phyloP scores from a whole-genome alignment of 2,888 invertebrate genomes.

The Callimorpha dominula region DNA sequence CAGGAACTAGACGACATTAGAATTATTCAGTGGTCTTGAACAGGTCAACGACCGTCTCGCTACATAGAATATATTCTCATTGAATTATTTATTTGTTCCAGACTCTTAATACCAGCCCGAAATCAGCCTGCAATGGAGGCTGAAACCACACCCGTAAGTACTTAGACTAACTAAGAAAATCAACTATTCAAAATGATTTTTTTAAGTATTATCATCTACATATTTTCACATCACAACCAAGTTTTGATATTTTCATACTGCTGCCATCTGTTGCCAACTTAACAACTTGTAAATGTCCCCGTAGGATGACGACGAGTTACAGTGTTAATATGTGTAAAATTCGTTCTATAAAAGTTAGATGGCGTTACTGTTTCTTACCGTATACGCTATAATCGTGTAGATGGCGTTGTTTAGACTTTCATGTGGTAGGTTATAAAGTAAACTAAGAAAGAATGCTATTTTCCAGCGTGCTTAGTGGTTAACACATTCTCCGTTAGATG shows the following conservation, averaged over 20 bases:
- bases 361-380: slow-evolving; percentile 31
- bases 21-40: slow-evolving; percentile 51
- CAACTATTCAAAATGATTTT: slow-evolving; percentile 13
- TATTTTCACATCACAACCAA: slow-evolving; percentile 65
- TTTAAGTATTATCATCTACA: slow-evolving; percentile 36
- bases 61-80: slow-evolving; percentile 49
- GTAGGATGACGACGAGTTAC: slow-evolving; percentile 35
- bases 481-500: slow-evolving; percentile 58
- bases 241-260: slow-evolving; percentile 50
- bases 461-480: slow-evolving; percentile 31
- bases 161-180: slow-evolving; percentile 37
- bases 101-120: slow-evolving; percentile 70
- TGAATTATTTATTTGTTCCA: slow-evolving; percentile 64
- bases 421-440: slow-evolving; percentile 6
- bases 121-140: slow-evolving; percentile 66
- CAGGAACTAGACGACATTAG: slow-evolving; percentile 44
- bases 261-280: slow-evolving; percentile 69
- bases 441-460: slow-evolving; percentile 14
- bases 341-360: slow-evolving; percentile 29
- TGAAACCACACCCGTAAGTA: slow-evolving; percentile 82
- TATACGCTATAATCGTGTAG: slow-evolving; percentile 33
- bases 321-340: slow-evolving; percentile 14
- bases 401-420: slow-evolving; percentile 48
- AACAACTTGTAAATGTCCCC: slow-evolving; percentile 42
- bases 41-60: slow-evolving; percentile 57